A percentile compares a stretch with the other conserved stretches of the same genome.
phyloP scores from a whole-genome alignment of 1,140 invertebrate genomes.

The Argopecten irradians region DNA sequence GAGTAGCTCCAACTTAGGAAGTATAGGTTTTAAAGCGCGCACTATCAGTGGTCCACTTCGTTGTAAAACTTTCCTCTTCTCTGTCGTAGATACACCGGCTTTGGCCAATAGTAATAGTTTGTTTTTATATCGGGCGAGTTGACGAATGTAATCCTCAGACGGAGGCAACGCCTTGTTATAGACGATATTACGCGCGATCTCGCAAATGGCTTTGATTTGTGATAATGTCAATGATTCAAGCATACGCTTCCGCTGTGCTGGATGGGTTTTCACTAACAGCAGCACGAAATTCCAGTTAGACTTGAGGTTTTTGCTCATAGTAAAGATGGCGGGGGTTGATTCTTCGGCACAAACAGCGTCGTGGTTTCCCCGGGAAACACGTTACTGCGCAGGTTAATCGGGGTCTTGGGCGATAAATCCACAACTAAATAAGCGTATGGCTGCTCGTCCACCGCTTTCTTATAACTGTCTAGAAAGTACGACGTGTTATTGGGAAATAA shows the following conservation, averaged over 20 bases:
- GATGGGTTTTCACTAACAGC: constrained; percentile 2
- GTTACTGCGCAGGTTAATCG: background rate
- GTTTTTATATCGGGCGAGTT: constrained; percentile 14
- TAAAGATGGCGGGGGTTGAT: background rate
- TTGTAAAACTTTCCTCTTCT: background rate
- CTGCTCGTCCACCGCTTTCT: background rate
- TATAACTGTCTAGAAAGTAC: constrained; percentile 43
- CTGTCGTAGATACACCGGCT: background rate
- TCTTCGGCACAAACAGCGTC: constrained; percentile 23
- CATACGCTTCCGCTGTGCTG: constrained; percentile 26
- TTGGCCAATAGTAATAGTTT: background rate
- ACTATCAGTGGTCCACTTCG: background rate
- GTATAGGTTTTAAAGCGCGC: constrained; percentile 4
- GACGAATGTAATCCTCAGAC: background rate
- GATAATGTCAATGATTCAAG: constrained; percentile 1
- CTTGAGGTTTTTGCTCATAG: constrained; percentile 30
- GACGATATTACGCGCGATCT: constrained; percentile 35
- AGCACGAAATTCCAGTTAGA: constrained; percentile 27
- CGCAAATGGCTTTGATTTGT: constrained; percentile 31
- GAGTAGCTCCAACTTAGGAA: background rate
- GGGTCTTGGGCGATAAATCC: constrained; percentile 27
- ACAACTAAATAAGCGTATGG: constrained; percentile 41
- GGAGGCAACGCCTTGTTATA: constrained; percentile 28
- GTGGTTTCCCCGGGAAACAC: constrained; percentile 35
- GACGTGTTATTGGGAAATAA: constrained; percentile 34